Conservation (phyloP, 2,113 vertebrate genomes). For the Platichthys flesus region DNA sequence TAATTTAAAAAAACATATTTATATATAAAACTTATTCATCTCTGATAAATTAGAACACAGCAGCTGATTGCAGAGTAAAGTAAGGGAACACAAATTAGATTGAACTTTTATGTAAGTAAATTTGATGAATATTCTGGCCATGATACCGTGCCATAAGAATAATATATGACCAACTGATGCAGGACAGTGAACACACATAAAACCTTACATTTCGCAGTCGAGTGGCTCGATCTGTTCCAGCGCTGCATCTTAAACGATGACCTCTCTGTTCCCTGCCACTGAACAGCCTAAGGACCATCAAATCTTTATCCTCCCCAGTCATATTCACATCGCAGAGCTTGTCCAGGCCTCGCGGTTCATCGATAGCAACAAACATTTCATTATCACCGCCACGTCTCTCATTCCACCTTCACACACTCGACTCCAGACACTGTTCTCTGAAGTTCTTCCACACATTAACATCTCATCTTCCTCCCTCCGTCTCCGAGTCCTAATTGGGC, state of each 20-base stretch:
- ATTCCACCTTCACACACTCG: conserved; percentile 24
- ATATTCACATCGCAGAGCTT: conserved; percentile 45
- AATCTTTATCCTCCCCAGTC: conserved; percentile 32
- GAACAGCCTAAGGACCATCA: conserved; percentile 57
- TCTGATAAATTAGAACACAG: not conserved
- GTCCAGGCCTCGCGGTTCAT: conserved; percentile 9
- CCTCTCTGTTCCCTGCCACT: conserved; percentile 51
- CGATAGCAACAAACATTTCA: conserved; percentile 44
- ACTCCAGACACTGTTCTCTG: conserved; percentile 15
- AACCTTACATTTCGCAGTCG: conserved; percentile 33
- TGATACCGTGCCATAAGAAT: conserved; percentile 2
- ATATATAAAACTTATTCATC: not conserved
- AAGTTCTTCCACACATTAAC: conserved; percentile 29
- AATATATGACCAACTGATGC: conserved; percentile 6
- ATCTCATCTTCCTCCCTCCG: conserved; percentile 45
- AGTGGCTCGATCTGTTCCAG: conserved; percentile 41
- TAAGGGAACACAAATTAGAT: not conserved
- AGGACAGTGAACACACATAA: conserved; percentile 23
- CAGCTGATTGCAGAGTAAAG: not conserved
- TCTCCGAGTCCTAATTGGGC: conserved; percentile 24
- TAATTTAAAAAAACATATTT: not conserved
- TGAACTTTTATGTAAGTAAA: not conserved
- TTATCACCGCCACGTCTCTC: conserved; percentile 49
- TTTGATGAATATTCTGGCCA: not conserved
- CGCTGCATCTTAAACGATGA: conserved; percentile 44